Percentiles rank a stretch among this genome's conserved stretches.
These are phyloP conservation scores for Cyrtonyx montezumae DNA, from an alignment of 2,113 vertebrate genomes.

Conservation along the genomic window DNA sequence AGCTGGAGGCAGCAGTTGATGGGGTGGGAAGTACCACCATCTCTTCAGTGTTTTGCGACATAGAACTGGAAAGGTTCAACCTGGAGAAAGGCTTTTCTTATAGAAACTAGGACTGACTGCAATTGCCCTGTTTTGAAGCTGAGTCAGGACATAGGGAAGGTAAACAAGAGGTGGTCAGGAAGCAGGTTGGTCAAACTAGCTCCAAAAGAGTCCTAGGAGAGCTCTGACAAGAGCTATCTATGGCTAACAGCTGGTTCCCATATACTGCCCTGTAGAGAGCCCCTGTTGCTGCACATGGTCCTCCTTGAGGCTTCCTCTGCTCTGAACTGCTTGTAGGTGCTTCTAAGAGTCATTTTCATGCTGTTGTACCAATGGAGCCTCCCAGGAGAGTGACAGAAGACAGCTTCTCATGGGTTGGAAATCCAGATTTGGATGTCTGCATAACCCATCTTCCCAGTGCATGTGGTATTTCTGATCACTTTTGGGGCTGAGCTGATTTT, in stretches of 20 bases:
- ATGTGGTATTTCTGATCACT: not conserved
- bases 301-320: not conserved
- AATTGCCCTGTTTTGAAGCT: not conserved
- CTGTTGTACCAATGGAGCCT: not conserved
- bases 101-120: not conserved
- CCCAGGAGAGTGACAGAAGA: not conserved
- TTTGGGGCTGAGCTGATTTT: not conserved
- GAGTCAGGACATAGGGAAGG: not conserved
- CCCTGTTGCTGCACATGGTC: not conserved
- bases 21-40: not conserved
- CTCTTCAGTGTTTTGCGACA: not conserved
- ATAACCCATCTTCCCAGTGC: not conserved
- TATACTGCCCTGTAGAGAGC: not conserved
- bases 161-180: not conserved
- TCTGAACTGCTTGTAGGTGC: accelerated
- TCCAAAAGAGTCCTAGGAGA: not conserved
- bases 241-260: not conserved
- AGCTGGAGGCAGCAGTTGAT: not conserved
- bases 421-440: accelerated
- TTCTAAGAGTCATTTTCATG: not conserved
- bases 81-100: not conserved
- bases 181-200: not conserved
- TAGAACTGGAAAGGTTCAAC: not conserved
- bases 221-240: not conserved
- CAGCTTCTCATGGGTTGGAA: not conserved